Evolutionary conservation across 2,797 vertebrate genomes (phyloP), one percentile per base, ranked within the genome.

Genomic region (Fistularia commersonii): DNA sequence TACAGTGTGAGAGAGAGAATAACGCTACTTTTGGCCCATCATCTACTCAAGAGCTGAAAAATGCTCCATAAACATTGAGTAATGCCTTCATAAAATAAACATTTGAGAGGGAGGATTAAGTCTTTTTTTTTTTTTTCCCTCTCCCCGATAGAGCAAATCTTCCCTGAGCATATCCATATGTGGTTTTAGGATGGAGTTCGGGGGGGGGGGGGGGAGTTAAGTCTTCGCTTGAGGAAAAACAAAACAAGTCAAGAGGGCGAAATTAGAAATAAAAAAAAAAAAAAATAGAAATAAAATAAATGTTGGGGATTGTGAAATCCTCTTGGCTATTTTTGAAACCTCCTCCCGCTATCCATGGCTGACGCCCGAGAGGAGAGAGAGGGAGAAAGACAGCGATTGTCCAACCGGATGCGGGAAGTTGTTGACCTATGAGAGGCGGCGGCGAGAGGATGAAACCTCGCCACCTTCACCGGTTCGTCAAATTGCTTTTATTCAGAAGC

Each of bases 71-170:
- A 68, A 79, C 11, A 11, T 59, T 64, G 62, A 69, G 57, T 64
- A 71, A 76, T 66, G 40, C 52, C 49, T 64, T 65, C 46, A 70
- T 48, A 85, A 77, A 68, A 70, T 75, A 80, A 81, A 82, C 67
- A 77, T 61, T 61, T 54, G 45, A 71, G 60, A 57, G 33, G 51
- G 47, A 64, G 51, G 54, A 64, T 80, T 66, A 45, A n/a, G 47
- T 4, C 49, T 47, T 31, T 46, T 41, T 48, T n/a, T n/a, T n/a
- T n/a, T n/a, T n/a, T n/a, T n/a, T n/a, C n/a, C 34, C 11, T n/a
- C 42, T 31, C 44, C 43, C 57, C 35, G 34, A 51, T 38, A 41
- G 51, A 60, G 14, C 51, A 69, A 69, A 61, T 62, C 56, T 52
- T 67, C 51, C 52, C 53, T 65, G 46, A 75, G 63, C 48, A 45